Conservation (phyloP, 2,888 invertebrate genomes). For the Drosophila vallismaia region DNA sequence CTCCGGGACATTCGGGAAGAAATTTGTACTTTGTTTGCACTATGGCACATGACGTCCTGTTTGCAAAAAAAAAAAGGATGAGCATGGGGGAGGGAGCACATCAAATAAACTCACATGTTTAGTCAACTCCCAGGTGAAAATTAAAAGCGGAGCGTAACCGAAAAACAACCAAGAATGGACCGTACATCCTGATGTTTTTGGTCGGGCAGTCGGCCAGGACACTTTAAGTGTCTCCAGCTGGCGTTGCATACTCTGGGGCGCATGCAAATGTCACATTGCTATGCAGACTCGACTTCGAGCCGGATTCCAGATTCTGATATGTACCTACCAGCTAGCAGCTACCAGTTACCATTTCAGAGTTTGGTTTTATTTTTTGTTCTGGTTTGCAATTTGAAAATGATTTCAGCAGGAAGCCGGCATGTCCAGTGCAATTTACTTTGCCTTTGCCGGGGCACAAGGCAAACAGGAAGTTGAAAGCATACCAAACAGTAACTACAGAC, state of each 20-base stretch:
- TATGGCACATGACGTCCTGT: constrained; percentile 50
- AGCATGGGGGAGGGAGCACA: constrained; percentile 35
- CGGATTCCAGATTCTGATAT: constrained; percentile 20
- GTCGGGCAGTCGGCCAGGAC: neutral
- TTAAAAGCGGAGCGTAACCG: constrained; percentile 69
- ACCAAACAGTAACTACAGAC: constrained; percentile 41
- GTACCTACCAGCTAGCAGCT: constrained; percentile 15
- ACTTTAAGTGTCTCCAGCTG: constrained; percentile 41
- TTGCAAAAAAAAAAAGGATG: neutral
- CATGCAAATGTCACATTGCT: constrained; percentile 77
- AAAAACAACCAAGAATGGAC: constrained; percentile 48
- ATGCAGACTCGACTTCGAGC: constrained; percentile 29
- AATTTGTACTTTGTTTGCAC: constrained; percentile 33
- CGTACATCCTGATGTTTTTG: constrained; percentile 15
- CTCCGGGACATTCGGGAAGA: neutral
- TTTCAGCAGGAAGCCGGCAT: constrained; percentile 74
- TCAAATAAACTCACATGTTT: constrained; percentile 77
- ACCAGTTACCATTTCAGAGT: constrained; percentile 16
- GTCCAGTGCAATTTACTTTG: constrained; percentile 73
- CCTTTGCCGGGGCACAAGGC: constrained; percentile 43
- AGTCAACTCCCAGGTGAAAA: constrained; percentile 69
- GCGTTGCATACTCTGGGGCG: constrained; percentile 72
- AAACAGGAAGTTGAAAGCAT: constrained; percentile 66
- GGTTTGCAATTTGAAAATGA: constrained; percentile 76
- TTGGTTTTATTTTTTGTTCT: constrained; percentile 47